phyloP scores from a whole-genome alignment of 1,140 invertebrate genomes.

The Chrysopa pallens region DNA sequence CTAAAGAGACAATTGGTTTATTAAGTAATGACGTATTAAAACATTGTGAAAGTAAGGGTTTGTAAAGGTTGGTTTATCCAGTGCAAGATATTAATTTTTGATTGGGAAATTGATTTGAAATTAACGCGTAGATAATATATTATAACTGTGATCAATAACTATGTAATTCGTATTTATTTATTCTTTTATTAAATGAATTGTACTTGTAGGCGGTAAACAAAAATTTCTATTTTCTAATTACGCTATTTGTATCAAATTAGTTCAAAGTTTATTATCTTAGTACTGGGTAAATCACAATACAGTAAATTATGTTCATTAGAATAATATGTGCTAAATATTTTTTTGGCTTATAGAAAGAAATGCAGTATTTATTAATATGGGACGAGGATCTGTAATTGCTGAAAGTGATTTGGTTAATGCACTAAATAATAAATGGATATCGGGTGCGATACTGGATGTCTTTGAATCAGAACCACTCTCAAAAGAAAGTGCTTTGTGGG shows the following conservation, averaged over 20 bases:
- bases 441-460: constrained; percentile 38
- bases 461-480: constrained; percentile 35
- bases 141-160: no score
- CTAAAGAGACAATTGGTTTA: constrained; percentile 27
- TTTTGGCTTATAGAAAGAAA: constrained; percentile 13
- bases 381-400: constrained; percentile 31
- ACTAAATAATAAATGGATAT: constrained; percentile 32
- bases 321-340: not conserved
- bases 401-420: constrained; percentile 32
- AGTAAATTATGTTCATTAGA: not conserved
- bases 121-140: no score
- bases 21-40: constrained; percentile 27
- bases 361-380: constrained; percentile 36
- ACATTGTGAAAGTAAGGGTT: constrained; percentile 16
- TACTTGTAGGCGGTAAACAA: no score
- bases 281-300: not conserved
- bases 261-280: not conserved
- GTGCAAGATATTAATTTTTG: not conserved
- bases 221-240: no score
- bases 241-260: no score
- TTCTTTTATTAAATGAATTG: not conserved
- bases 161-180: no score
- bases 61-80: no score
- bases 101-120: no score
- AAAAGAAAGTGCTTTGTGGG: constrained; percentile 29